Base-by-base conservation (phyloP, 2,113 vertebrate species). In the Paratilapia polleni region DNA sequence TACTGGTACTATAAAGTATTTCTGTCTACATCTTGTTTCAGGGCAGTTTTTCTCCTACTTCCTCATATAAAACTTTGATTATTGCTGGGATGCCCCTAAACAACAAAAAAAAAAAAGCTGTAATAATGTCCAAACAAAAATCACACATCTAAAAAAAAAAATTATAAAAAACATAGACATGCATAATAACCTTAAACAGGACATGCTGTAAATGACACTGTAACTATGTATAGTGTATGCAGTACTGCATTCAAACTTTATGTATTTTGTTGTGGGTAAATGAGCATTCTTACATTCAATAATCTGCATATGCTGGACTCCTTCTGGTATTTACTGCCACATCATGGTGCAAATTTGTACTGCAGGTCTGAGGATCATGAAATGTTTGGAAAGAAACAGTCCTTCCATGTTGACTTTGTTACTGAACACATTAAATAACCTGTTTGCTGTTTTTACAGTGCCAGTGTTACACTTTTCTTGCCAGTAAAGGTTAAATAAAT, bases 261-360 rank as follows among this genome's bases (percentile, higher is more conserved):
- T 15, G 20, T 28, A 28, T 57, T 38, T 61, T 75, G 1, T 76
- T 22, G n/a, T 56, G 4, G 26, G 36, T 7, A 20, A 10, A 59
- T 7, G 4, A 4, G 4, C 1, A 6, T 3, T 31, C 4, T 57
- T 54, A 17, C 19, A 34, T 34, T 26, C 17, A 68, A 34, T 15
- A 20, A 17, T 38, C 5, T 66, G 34, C 13, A 12, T 76, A 4
- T 24, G 20, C 2, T 34, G 3, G 43, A 14, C 43, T 77, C 19
- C 34, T 58, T 56, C 31, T 80, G 57, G 80, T 64, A 47, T 88
- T 36, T 83, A 77, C 81, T 88, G 89, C 85, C 91, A 86, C 74
- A 74, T 49, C 7, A 3, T 89, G 91, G 87, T 80, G 17, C 1
- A 68, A 64, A 64, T 9, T 14, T 70, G 76, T 87, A 85, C 31